Conservation (phyloP, 2,113 vertebrate species). For the Turdus rufiventris region DNA sequence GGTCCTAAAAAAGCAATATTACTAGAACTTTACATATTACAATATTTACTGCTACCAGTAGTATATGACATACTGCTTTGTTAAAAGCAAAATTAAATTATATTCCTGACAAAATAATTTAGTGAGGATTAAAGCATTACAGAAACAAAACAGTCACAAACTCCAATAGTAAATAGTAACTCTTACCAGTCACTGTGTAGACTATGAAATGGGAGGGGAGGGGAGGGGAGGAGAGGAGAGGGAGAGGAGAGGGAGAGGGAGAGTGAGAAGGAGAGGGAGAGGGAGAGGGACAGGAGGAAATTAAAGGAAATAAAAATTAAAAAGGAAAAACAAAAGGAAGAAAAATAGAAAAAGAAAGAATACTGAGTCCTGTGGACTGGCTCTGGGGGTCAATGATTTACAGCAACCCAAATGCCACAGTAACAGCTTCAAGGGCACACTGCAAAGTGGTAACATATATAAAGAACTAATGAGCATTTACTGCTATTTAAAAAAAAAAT, state of each 20-base stretch:
- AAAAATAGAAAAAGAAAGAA: not conserved
- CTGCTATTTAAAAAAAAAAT: not conserved
- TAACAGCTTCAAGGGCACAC: not conserved
- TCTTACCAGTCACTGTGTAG: not conserved
- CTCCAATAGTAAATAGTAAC: not conserved
- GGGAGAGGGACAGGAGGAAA: no score
- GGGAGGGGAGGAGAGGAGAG: no score
- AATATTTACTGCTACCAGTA: not conserved
- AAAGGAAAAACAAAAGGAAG: no score
- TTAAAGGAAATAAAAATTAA: rapidly evolving
- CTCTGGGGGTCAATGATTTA: not conserved
- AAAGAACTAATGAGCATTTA: not conserved
- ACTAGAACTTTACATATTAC: not conserved
- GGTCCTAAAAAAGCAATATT: not conserved
- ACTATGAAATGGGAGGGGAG: not conserved
- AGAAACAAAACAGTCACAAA: not conserved
- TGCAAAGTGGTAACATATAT: not conserved
- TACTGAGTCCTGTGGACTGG: not conserved
- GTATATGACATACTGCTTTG: not conserved
- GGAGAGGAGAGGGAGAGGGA: no score
- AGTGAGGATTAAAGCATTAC: not conserved
- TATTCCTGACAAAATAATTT: not conserved
- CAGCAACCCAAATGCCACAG: not conserved
- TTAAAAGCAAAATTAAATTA: not conserved
- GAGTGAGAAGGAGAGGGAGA: no score